Percentiles rank a stretch among this genome's conserved stretches.
Evolutionary conservation across 2,113 vertebrate species (phyloP).

Genomic region (Silurus glanis): DNA sequence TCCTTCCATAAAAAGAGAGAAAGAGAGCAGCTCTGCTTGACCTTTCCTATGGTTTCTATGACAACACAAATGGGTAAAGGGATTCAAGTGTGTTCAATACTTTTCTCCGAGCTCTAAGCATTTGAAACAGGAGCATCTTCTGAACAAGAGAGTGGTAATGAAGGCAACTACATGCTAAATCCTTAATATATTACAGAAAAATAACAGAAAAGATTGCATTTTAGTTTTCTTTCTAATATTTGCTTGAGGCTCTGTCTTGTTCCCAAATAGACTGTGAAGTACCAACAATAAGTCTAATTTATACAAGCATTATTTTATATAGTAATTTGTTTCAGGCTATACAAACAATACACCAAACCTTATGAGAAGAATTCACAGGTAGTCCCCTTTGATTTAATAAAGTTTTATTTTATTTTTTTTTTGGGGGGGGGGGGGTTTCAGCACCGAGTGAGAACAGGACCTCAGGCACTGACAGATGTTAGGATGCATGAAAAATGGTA

Average conservation of each 20-base stretch:
- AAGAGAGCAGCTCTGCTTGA: conserved; percentile 58
- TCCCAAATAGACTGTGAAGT: neutral
- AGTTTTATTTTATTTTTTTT: neutral
- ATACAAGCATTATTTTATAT: neutral
- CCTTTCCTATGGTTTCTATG: conserved; percentile 67
- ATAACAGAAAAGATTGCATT: neutral
- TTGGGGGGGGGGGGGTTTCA: too few species aligned
- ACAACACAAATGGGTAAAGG: conserved; percentile 63
- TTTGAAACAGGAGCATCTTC: conserved; percentile 47
- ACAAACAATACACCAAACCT: neutral
- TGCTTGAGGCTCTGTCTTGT: neutral
- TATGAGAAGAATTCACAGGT: conserved; percentile 1
- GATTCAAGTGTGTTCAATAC: conserved; percentile 56
- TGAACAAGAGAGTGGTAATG: neutral
- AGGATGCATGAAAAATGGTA: neutral
- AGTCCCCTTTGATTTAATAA: neutral
- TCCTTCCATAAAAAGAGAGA: conserved; percentile 51
- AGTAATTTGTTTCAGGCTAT: neutral
- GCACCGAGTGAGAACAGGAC: neutral
- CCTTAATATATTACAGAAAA: neutral
- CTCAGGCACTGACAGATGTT: neutral
- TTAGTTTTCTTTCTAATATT: neutral
- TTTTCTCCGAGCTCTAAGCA: conserved; percentile 58
- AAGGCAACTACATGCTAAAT: neutral
- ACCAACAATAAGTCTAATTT: neutral